Percentiles rank a stretch among this genome's conserved stretches.
Conservation (phyloP, 2,113 vertebrate species). For the Hyaena hyaena region DNA sequence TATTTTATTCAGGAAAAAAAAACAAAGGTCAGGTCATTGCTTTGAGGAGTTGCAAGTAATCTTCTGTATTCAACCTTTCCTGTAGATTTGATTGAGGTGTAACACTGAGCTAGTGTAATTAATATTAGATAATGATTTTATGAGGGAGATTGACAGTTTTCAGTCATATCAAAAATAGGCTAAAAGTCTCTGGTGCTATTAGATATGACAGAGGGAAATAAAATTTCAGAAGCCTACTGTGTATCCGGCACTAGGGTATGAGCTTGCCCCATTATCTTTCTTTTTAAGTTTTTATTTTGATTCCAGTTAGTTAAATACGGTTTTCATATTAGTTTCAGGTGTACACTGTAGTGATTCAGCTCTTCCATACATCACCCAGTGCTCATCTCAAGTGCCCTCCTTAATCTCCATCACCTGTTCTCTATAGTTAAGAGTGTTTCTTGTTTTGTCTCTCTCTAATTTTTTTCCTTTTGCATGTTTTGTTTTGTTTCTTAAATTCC, state of each 20-base stretch:
- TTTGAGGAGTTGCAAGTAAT: background rate
- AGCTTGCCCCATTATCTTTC: background rate
- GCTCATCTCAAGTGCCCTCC: background rate
- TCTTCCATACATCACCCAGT: background rate
- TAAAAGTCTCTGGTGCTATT: background rate
- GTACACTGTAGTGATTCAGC: background rate
- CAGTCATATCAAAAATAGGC: background rate
- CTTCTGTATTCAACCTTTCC: background rate
- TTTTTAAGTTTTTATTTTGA: background rate
- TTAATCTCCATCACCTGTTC: background rate
- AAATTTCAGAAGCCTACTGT: background rate
- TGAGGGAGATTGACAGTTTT: background rate
- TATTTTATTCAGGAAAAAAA: background rate
- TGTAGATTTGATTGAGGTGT: constrained; percentile 25
- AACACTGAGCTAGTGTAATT: background rate
- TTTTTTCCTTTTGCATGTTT: background rate
- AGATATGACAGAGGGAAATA: background rate
- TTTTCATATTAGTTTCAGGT: background rate
- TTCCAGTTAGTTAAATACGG: background rate
- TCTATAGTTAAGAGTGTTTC: background rate
- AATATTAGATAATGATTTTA: background rate
- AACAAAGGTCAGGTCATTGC: background rate
- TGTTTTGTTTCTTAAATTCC: background rate
- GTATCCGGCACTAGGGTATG: too few relatives aligned
- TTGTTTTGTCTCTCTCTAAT: background rate